Conservation (phyloP, 2,797 vertebrate species). For the Chelon auratus region DNA sequence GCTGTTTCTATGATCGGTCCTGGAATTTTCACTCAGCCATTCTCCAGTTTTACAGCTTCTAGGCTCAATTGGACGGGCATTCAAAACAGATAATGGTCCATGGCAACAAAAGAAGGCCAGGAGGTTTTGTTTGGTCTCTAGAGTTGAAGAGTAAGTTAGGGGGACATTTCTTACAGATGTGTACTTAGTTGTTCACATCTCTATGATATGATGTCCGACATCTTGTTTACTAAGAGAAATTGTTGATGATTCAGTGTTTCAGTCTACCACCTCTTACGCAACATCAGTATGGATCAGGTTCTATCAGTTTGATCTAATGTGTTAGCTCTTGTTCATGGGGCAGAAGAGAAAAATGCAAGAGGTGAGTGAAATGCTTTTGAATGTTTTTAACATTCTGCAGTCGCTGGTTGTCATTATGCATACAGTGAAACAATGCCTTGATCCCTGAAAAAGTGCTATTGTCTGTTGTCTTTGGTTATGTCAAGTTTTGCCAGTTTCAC, state of each 20-base stretch:
- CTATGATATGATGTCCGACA: slow-evolving; percentile 64
- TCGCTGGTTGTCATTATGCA: no score
- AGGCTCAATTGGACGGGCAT: slow-evolving; percentile 65
- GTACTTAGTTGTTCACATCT: slow-evolving; percentile 74
- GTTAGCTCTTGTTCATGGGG: background rate
- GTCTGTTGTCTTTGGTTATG: no score
- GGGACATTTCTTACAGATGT: slow-evolving; percentile 75
- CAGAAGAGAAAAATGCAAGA: slow-evolving; percentile 1
- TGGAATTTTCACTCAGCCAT: slow-evolving; percentile 45
- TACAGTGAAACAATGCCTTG: no score
- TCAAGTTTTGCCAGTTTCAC: no score
- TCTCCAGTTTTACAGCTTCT: slow-evolving; percentile 53
- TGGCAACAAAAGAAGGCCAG: slow-evolving; percentile 57
- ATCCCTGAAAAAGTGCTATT: no score
- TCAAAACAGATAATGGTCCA: slow-evolving; percentile 77
- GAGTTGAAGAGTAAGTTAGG: slow-evolving; percentile 60
- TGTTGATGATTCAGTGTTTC: slow-evolving; percentile 34
- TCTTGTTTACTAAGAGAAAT: slow-evolving; percentile 54
- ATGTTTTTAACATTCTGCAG: no score
- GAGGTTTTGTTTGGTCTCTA: slow-evolving; percentile 69
- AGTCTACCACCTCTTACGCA: slow-evolving; percentile 50
- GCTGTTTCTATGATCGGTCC: slow-evolving; percentile 58
- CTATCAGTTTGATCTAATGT: slow-evolving; percentile 2
- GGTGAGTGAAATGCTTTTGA: background rate
- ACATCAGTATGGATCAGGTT: slow-evolving; percentile 33